Percentiles rank a stretch among this genome's conserved stretches.
phyloP scores from a whole-genome alignment of 2,113 vertebrate species.

The Picathartes gymnocephalus region DNA sequence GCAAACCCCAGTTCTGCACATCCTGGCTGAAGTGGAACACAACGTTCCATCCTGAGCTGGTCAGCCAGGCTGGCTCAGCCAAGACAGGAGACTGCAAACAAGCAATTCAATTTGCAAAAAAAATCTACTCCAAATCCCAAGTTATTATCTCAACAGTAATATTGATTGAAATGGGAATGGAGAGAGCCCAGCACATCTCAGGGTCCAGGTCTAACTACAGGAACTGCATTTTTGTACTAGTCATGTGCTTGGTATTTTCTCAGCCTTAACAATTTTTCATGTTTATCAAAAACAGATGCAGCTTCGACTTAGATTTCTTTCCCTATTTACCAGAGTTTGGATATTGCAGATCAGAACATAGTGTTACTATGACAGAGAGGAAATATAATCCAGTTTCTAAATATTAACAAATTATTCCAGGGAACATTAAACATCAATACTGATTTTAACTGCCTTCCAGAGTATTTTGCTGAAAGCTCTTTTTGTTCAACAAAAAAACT shows the following conservation, averaged over 20 bases:
- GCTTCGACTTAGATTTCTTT: constrained; percentile 5
- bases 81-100: neutral
- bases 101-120: neutral
- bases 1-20: accelerated
- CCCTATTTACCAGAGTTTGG: constrained; percentile 20
- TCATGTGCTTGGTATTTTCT: constrained; percentile 49
- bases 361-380: constrained; percentile 20
- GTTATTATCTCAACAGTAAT: neutral
- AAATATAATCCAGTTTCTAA: constrained; percentile 50
- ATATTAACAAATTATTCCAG: constrained; percentile 4
- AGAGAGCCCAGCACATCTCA: neutral
- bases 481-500: neutral
- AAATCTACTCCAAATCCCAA: neutral
- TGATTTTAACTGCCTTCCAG: neutral
- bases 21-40: neutral
- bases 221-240: constrained; percentile 10
- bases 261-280: constrained; percentile 24
- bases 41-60: neutral
- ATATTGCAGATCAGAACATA: constrained; percentile 48
- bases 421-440: neutral
- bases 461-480: neutral
- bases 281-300: constrained; percentile 60
- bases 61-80: neutral
- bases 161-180: neutral
- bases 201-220: constrained; percentile 27